phyloP scores from a whole-genome alignment of 2,113 vertebrate genomes.

The Sciurus niger region DNA sequence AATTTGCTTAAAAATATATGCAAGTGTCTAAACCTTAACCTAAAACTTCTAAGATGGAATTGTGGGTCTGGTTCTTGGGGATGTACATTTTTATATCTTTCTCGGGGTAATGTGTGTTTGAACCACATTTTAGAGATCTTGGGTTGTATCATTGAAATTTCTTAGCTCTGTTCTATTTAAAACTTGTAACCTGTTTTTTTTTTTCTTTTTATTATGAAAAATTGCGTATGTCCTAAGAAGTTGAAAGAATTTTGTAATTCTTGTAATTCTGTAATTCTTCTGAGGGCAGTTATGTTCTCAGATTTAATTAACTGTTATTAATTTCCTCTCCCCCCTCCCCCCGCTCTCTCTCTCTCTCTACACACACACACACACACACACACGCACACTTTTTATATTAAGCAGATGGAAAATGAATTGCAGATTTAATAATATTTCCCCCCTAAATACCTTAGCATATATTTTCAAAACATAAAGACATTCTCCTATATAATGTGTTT shows the following conservation, averaged over 20 bases:
- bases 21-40: background rate
- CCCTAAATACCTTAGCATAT: background rate
- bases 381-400: slow-evolving; percentile 9
- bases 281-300: background rate
- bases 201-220: slow-evolving; percentile 46
- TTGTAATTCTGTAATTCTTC: no score
- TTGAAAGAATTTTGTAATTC: slow-evolving; percentile 39
- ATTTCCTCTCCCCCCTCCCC: background rate
- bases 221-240: background rate
- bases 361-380: background rate
- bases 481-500: background rate
- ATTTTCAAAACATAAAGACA: slow-evolving; percentile 11
- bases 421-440: background rate
- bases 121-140: slow-evolving; percentile 20
- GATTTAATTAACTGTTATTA: slow-evolving; percentile 48
- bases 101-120: background rate
- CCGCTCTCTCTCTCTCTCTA: no score
- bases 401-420: slow-evolving; percentile 56
- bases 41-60: slow-evolving; percentile 40
- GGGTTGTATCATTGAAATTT: background rate
- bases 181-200: background rate
- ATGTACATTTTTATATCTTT: slow-evolving; percentile 25
- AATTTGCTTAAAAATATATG: slow-evolving; percentile 38
- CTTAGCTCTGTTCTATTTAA: background rate
- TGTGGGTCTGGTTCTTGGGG: background rate